phyloP scores from a whole-genome alignment of 37 sponge, comb jelly and placozoan genomes.

The Mnemiopsis leidyi region DNA sequence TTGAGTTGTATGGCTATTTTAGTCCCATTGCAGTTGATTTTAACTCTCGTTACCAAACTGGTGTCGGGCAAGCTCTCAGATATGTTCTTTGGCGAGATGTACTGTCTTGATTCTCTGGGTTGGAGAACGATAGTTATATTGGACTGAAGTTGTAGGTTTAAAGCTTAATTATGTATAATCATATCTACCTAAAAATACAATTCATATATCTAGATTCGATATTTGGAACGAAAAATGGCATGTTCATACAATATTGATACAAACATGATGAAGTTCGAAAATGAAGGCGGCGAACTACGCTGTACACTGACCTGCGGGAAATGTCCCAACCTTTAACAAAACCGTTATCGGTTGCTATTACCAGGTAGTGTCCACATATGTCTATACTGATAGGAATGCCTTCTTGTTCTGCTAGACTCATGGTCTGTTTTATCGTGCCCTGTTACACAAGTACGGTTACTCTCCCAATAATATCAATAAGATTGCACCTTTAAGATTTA shows the following conservation, averaged over 20 bases:
- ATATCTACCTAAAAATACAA: no score
- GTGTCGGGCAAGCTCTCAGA: not conserved
- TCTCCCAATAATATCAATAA: no score
- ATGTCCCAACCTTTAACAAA: slow-evolving; percentile 86
- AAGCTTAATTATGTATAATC: no score
- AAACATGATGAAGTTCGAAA: no score
- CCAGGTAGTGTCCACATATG: slow-evolving; percentile 73
- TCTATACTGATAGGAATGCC: slow-evolving; percentile 72
- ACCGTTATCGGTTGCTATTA: slow-evolving; percentile 70
- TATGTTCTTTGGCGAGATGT: slow-evolving; percentile 38
- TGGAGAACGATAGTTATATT: no score
- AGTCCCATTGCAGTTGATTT: slow-evolving; percentile 75
- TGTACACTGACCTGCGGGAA: slow-evolving; percentile 73
- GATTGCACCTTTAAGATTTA: no score
- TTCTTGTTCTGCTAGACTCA: slow-evolving; percentile 74
- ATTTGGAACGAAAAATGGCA: no score
- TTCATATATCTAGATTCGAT: no score
- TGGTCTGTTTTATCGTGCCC: slow-evolving; percentile 86
- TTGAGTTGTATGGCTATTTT: slow-evolving; percentile 69
- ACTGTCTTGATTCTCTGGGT: slow-evolving; percentile 78
- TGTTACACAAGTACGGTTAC: no score
- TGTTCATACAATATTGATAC: no score
- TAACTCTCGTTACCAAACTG: slow-evolving; percentile 67
- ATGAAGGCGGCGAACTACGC: no score
- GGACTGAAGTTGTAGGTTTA: no score